Base-by-base conservation (phyloP, 2,888 invertebrate species). In the Pocota personata region DNA sequence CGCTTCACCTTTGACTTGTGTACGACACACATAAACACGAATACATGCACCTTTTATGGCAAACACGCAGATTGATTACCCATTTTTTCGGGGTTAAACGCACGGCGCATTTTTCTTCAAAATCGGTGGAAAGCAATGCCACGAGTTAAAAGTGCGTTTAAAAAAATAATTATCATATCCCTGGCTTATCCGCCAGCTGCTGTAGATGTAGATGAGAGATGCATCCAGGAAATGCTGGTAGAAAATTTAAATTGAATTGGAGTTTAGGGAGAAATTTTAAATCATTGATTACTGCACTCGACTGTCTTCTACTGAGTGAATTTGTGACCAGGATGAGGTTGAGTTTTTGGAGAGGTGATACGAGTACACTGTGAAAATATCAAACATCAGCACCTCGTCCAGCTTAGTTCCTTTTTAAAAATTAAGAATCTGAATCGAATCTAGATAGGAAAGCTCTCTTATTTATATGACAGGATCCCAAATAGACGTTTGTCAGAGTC, bases 121-220 rank as follows among this genome's bases (percentile, higher is more conserved):
- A 43, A 30, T 35, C 21, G 32, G 35, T 1, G 5, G 16, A n/a
- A 57, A 46, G 21, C 58, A 7, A 37, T 67, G 82, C 71, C 84
- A 86, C 86, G 82, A 77, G 86, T 55, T 82, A 30, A 77, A 76
- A 86, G 82, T 82, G 77, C 86, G 86, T 86, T 82, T 71, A 35
- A 16, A 37, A 69, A 69, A 67, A 43, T 75, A 82, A 82, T 86
- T 77, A 77, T 82, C 76, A 86, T 86, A 77, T 50, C 4, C 60
- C n/a, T 10, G 52, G 37, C n/a, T 72, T 60, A 52, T 37, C 46
- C 16, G 52, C 40, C 80, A 76, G 84, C 82, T 64, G 86, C 57
- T 52, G 6, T 5, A 12, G 35, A 78, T 82, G 83, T 73, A 78
- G 48, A 57, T 57, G n/a, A 40, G 40, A 30, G 71, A 24, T 12